A percentile compares a stretch with the other conserved stretches of the same genome.
Conservation (phyloP, 2,797 vertebrate species). For the Leucoraja ocellata region DNA sequence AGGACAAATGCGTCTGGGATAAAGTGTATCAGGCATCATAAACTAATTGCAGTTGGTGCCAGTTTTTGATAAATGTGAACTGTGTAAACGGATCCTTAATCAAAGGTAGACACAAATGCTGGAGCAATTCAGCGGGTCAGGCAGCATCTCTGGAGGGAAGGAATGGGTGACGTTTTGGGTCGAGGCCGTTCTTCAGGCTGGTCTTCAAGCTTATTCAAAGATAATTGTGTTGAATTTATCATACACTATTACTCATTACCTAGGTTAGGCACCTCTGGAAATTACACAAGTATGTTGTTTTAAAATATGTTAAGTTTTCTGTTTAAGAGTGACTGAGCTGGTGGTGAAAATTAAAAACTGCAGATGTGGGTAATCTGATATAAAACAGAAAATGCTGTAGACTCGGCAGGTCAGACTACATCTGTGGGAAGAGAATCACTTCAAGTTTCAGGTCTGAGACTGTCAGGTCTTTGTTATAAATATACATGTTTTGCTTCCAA, state of each 20-base stretch:
- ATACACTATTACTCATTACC: neutral
- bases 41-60: neutral
- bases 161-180: no score
- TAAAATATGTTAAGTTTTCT: neutral
- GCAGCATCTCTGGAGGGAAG: no score
- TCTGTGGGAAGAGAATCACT: no score
- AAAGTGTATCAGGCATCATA: neutral
- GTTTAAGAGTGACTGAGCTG: neutral
- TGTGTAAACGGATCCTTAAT: neutral
- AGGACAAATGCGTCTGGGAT: neutral
- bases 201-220: neutral
- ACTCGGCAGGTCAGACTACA: no score
- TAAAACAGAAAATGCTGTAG: no score
- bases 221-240: neutral
- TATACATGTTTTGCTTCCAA: no score
- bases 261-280: neutral
- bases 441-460: no score
- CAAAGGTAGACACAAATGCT: neutral
- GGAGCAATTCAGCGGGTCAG: no score
- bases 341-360: neutral
- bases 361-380: no score
- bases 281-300: neutral
- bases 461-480: no score
- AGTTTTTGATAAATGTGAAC: neutral
- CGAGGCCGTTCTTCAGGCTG: no score